A percentile compares a stretch with the other conserved stretches of the same genome.
These are phyloP conservation scores for Morbakka virulenta DNA, from an alignment of 30 jellyfish, hydroid and myxozoan genomes.

Conservation along the genomic window DNA sequence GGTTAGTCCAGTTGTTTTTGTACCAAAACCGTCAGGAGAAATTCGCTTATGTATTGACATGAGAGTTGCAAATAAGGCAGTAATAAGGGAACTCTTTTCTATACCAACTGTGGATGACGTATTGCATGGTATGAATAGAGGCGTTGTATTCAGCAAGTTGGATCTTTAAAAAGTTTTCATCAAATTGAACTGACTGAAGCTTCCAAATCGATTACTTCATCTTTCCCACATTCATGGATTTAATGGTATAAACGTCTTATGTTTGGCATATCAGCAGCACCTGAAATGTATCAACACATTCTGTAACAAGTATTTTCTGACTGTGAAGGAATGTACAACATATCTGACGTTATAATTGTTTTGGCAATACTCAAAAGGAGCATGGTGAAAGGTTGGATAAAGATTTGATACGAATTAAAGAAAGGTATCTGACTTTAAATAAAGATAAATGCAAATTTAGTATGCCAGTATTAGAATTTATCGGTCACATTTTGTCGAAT, in stretches of 20 bases:
- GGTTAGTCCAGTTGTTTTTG: conserved; percentile 32
- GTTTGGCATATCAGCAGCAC: conserved; percentile 12
- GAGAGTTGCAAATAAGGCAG: conserved; percentile 12
- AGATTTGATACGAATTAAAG: not conserved
- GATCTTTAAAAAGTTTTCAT: conserved; percentile 21
- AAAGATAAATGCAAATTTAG: not conserved
- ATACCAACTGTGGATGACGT: conserved; percentile 37
- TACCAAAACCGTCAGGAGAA: conserved; percentile 7
- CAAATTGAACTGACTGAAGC: conserved; percentile 13
- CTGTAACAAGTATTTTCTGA: conserved; percentile 7
- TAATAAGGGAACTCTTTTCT: conserved; percentile 7
- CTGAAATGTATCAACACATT: conserved; percentile 17
- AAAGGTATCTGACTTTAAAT: not conserved
- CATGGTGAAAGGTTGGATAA: not conserved
- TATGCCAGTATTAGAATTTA: not conserved
- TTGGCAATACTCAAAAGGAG: conserved; percentile 14
- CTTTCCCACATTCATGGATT: conserved; percentile 7
- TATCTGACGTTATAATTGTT: conserved; percentile 25
- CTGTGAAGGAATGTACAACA: not conserved
- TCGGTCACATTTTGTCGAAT: conserved; percentile 7
- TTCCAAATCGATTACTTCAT: conserved; percentile 13
- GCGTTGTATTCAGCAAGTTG: conserved; percentile 12
- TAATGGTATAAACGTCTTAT: not conserved
- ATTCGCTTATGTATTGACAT: conserved; percentile 23
- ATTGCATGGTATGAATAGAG: not conserved